Percentiles rank a stretch among this genome's conserved stretches.
These are phyloP conservation scores for Harpalus rubripes DNA, from an alignment of 2,888 invertebrate genomes.

Conservation along the genomic window DNA sequence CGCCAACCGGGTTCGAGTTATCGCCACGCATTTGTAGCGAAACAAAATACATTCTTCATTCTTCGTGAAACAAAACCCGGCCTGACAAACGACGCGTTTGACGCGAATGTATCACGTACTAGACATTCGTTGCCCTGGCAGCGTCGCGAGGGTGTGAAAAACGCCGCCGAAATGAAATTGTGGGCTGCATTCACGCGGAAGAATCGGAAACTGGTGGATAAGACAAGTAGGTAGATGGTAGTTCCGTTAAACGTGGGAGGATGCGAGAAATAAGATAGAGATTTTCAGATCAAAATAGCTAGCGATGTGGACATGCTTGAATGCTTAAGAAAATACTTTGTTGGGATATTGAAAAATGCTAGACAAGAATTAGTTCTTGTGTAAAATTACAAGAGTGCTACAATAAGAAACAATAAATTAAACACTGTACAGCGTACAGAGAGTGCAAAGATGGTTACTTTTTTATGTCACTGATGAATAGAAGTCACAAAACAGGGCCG, in stretches of 20 bases:
- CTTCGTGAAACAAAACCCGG: slow-evolving; percentile 6
- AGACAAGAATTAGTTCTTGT: no score
- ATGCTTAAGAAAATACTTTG: background rate
- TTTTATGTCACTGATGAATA: no score
- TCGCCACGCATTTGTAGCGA: slow-evolving; percentile 36
- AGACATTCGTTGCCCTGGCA: background rate
- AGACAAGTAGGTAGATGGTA: background rate
- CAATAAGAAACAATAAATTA: no score
- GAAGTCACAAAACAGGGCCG: no score
- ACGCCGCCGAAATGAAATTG: background rate
- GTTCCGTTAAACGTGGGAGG: background rate
- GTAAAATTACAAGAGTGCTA: no score
- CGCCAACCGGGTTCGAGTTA: background rate
- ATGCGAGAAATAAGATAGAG: background rate
- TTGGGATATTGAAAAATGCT: background rate
- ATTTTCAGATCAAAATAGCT: background rate
- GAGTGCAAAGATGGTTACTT: no score
- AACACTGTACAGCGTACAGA: no score
- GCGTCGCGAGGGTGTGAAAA: background rate
- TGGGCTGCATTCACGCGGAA: background rate
- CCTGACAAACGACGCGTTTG: slow-evolving; percentile 6
- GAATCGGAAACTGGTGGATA: background rate
- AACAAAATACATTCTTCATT: slow-evolving; percentile 43
- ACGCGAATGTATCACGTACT: slow-evolving; percentile 22
- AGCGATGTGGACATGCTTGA: background rate